phyloP scores from a whole-genome alignment of 37 sponge, comb jelly and placozoan species.

The Aplysina aerophoba region DNA sequence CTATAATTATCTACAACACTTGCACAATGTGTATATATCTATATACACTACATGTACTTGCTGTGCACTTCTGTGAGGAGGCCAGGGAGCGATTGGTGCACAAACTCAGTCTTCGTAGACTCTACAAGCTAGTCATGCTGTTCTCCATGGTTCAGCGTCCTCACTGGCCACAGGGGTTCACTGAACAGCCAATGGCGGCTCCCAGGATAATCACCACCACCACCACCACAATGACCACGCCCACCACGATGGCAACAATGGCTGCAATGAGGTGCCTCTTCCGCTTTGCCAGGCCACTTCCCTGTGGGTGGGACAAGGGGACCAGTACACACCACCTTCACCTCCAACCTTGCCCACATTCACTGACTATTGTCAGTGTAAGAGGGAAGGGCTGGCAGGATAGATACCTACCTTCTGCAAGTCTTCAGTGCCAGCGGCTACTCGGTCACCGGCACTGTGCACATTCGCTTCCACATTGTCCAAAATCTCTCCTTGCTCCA shows the following conservation, averaged over 20 bases:
- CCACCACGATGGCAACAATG: not conserved
- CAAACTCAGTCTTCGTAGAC: no score
- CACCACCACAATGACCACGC: not conserved
- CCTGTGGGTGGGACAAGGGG: not conserved
- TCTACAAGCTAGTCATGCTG: no score
- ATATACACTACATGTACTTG: no score
- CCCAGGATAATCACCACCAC: not conserved
- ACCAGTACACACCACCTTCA: not conserved
- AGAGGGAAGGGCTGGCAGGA: not conserved
- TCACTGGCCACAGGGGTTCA: no score
- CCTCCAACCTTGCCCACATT: no score
- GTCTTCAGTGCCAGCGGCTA: not conserved
- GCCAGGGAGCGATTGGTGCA: no score
- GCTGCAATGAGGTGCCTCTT: not conserved
- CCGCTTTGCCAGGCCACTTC: not conserved
- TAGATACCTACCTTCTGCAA: not conserved
- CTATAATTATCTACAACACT: no score
- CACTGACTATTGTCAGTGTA: no score
- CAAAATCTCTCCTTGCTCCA: not conserved
- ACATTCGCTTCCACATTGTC: constrained; percentile 7
- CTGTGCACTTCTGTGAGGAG: no score
- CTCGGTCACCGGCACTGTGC: not conserved
- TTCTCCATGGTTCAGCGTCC: no score
- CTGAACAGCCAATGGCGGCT: not conserved
- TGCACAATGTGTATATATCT: no score